Evolutionary conservation across 2,888 invertebrate species (phyloP), one percentile per base, ranked within the genome.

Genomic region (Azorinus chamasolen): DNA sequence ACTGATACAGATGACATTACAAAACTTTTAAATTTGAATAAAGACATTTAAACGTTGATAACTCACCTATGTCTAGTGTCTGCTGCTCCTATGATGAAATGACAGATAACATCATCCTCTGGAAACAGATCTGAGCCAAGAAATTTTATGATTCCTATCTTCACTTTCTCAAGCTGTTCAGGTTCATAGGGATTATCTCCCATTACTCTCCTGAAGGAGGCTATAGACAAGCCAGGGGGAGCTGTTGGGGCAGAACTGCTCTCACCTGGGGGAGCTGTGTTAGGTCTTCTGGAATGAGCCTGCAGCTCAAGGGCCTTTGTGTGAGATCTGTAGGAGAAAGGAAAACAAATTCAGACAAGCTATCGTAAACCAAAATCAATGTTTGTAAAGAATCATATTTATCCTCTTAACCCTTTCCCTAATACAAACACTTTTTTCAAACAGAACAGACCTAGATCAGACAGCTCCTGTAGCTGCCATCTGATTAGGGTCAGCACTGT

Each of bases 41-140:
- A n/a, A n/a, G n/a, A n/a, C n/a, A n/a, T n/a, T n/a, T n/a, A n/a
- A n/a, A n/a, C n/a, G n/a, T n/a, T n/a, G n/a, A n/a, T n/a, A n/a
- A 62, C 83, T 58, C 58, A 92, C 92, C 91, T 90, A 78, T 93
- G 93, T 79, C 98, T 94, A 0, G 97, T 97, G 90, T 98, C 98
- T 0, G 98, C 96, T 0, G 97, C 96, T 1, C 97, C 97, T 6
- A 98, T 95, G 10, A 98, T 95, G 72, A 97, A 94, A 64, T 96
- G 96, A 77, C 96, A 93, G 24, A 97, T 94, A 32, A 96, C 95
- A 71, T 97, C 96, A 25, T 95, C 94, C 87, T 96, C 95, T 27
- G 95, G 94, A 87, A 97, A 96, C 46, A 97, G 95, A 57, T 97
- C 97, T 83, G 95, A 95, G 54, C 96, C 95, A 64, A 98, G 94